Evolutionary conservation across 2,113 vertebrate genomes (phyloP), one percentile per base, ranked within the genome.

Genomic region (Lutjanus erythropterus): DNA sequence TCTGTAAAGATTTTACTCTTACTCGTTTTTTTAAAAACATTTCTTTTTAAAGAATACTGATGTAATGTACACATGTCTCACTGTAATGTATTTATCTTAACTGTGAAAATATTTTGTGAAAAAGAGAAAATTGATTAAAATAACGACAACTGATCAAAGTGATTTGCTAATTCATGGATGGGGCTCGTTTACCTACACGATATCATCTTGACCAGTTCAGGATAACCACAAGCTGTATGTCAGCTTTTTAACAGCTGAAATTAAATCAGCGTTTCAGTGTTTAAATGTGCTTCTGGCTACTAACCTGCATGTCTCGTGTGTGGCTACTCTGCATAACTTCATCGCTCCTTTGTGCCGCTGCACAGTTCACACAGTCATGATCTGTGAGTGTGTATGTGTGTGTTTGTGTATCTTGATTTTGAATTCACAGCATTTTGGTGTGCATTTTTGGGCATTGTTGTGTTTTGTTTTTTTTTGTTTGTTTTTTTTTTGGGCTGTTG

Each of bases 181-280:
- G 67, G 60, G 42, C 11, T 81, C n/a, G 55, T 39, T 14, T 33
- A 50, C 23, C 21, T 15, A 15, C 39, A 9, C 11, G 50, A 25
- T 52, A 18, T 64, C 44, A 52, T 66, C 12, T 58, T 9, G 14
- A 52, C 65, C 16, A 39, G 23, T 55, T 68, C 33, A 71, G 65
- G 56, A 64, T 56, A 76, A 89, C 94, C 94, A 93, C 95, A 95
- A 94, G 95, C 95, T 95, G 94, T 95, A 94, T 92, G 76, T 12
- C 50, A 65, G 70, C 39, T 53, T 64, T 73, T 73, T 80, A 80
- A 62, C 66, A 46, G 65, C 58, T 85, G 71, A 64, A 49, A 79
- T 58, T 1, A 65, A 60, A 74, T 15, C 14, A 55, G 16, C 46
- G 42, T 81, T 50, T 69, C 8, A 62, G 8, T 78, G 23, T 86